Evolutionary conservation across 2,113 vertebrate genomes (phyloP).

Genomic region (Hippocampus comes): DNA sequence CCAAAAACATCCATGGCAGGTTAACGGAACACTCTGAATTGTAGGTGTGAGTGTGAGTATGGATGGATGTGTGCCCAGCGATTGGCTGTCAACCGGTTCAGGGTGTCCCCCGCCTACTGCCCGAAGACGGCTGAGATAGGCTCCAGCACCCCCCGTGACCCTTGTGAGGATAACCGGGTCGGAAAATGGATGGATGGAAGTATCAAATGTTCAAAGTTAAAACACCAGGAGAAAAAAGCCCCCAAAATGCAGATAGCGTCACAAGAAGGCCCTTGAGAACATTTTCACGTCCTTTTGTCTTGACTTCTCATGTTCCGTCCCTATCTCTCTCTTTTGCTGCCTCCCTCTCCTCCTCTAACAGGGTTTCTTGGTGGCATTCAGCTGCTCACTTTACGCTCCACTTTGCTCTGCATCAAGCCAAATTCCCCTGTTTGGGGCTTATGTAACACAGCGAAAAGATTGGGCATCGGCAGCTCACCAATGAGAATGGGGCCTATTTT

Average conservation of each 20-base stretch:
- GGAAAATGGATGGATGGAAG: neutral
- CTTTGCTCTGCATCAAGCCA: slow-evolving; percentile 53
- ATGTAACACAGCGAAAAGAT: slow-evolving; percentile 43
- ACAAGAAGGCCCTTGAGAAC: neutral
- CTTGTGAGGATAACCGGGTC: too few species aligned
- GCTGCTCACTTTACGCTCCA: slow-evolving; percentile 58
- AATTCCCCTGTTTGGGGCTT: slow-evolving; percentile 44
- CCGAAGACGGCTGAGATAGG: too few species aligned
- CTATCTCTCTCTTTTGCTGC: slow-evolving; percentile 1
- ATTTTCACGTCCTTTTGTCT: slow-evolving; percentile 2
- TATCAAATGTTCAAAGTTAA: neutral
- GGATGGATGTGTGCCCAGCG: too few species aligned
- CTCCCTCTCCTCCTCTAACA: slow-evolving; percentile 8
- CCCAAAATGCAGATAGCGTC: neutral
- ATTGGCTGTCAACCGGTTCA: too few species aligned
- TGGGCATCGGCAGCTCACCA: slow-evolving; percentile 42
- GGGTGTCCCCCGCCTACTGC: too few species aligned
- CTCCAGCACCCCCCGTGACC: too few species aligned
- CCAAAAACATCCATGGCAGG: too few species aligned
- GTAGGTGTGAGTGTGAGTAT: too few species aligned
- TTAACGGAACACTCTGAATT: too few species aligned
- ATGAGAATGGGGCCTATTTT: slow-evolving; percentile 38
- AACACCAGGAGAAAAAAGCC: neutral
- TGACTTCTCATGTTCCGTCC: slow-evolving; percentile 4
- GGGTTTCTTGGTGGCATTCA: slow-evolving; percentile 50